phyloP scores from a whole-genome alignment of 2,888 invertebrate species.

The Apodemia zela region DNA sequence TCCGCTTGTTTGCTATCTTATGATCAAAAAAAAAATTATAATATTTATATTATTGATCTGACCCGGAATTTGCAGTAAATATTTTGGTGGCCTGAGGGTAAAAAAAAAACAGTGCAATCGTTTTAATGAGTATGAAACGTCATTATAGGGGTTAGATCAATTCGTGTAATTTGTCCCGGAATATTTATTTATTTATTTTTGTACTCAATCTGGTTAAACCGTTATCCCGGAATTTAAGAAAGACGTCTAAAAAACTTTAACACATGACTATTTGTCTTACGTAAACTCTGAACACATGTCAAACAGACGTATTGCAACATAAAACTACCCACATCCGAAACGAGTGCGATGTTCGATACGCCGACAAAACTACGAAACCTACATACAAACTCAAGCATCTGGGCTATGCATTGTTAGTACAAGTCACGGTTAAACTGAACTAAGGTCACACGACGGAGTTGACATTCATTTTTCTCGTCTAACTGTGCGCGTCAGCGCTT shows the following conservation, averaged over 20 bases:
- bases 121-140: no score
- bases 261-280: not conserved
- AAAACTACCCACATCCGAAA: conserved; percentile 10
- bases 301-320: conserved; percentile 1
- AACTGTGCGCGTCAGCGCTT: conserved; percentile 61
- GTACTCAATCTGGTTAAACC: no score
- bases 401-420: conserved; percentile 28
- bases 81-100: no score
- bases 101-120: no score
- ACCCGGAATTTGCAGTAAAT: no score
- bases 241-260: not conserved
- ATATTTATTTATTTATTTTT: no score
- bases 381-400: conserved; percentile 25
- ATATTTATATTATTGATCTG: no score
- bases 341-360: conserved; percentile 15
- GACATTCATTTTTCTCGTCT: conserved; percentile 65
- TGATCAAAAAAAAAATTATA: no score
- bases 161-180: no score
- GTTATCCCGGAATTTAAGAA: not conserved
- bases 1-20: no score
- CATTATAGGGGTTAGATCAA: no score
- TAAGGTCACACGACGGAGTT: conserved; percentile 47
- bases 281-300: not conserved
- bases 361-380: conserved; percentile 1
- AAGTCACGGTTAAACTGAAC: conserved; percentile 32